phyloP scores from a whole-genome alignment of 2,888 invertebrate genomes.

The Hyalella azteca region DNA sequence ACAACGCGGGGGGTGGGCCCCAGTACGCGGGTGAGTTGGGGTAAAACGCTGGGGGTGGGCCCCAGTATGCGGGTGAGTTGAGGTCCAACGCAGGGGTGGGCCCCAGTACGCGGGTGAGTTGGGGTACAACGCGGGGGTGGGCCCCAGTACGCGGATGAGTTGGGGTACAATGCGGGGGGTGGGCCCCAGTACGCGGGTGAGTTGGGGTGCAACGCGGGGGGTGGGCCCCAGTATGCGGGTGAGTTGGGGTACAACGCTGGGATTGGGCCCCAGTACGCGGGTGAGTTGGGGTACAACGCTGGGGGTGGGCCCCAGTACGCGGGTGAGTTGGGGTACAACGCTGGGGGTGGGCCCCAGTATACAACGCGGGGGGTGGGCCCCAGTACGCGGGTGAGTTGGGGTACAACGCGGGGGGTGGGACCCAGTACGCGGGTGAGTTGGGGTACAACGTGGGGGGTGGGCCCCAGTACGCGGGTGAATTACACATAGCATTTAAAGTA shows the following conservation, averaged over 20 bases:
- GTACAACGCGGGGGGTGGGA: too few species aligned
- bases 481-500: too few species aligned
- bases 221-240: constrained; percentile 71
- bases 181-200: constrained; percentile 70
- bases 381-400: constrained; percentile 67
- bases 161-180: constrained; percentile 76
- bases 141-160: too few species aligned
- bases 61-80: too few species aligned
- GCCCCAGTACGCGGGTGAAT: too few species aligned
- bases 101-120: too few species aligned
- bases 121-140: too few species aligned
- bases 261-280: constrained; percentile 70
- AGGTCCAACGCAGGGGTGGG: too few species aligned
- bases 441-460: too few species aligned
- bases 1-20: constrained; percentile 77
- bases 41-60: too few species aligned
- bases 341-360: constrained; percentile 72
- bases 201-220: constrained; percentile 70
- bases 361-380: constrained; percentile 76
- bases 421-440: too few species aligned
- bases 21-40: constrained; percentile 65
- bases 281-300: constrained; percentile 61
- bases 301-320: background rate
- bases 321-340: constrained; percentile 74
- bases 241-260: constrained; percentile 73